Percentiles rank a stretch among this genome's conserved stretches.
phyloP scores from a whole-genome alignment of 2,888 invertebrate species.

The Drosophila lutescens region DNA sequence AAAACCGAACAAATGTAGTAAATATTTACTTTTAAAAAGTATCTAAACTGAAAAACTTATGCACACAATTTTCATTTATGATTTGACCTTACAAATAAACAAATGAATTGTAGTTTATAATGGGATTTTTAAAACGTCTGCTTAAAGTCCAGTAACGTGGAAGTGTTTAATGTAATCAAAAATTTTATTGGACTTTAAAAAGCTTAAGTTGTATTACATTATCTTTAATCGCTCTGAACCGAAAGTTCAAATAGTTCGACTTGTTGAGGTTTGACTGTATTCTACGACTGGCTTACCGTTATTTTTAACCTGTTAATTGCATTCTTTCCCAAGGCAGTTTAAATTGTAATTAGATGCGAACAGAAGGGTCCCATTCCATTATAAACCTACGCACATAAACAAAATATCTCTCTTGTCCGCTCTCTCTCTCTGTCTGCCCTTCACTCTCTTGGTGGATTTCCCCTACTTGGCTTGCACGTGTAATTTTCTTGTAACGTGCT shows the following conservation, averaged over 20 bases:
- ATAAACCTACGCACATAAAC: conserved; percentile 30
- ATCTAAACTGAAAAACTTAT: no score
- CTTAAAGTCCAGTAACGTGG: neutral
- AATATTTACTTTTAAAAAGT: no score
- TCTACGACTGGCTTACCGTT: conserved; percentile 1
- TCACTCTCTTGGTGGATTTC: neutral
- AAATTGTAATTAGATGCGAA: conserved; percentile 17
- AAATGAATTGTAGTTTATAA: neutral
- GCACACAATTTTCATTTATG: no score
- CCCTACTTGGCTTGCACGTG: conserved; percentile 32
- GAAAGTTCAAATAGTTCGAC: neutral
- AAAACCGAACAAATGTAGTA: no score
- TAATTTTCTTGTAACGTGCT: conserved; percentile 44
- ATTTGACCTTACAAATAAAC: no score
- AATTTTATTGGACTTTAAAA: neutral
- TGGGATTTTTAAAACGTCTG: neutral
- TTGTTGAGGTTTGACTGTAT: neutral
- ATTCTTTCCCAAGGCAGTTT: conserved; percentile 23
- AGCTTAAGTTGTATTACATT: neutral
- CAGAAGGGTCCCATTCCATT: conserved; percentile 1
- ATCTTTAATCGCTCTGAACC: neutral
- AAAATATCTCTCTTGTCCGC: conserved; percentile 1
- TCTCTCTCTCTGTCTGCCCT: neutral
- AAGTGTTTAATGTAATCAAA: neutral
- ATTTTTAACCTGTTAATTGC: conserved; percentile 39